These are phyloP conservation scores for Trichacis sp. DNA, from an alignment of 2,888 invertebrate genomes.

Conservation along the genomic window DNA sequence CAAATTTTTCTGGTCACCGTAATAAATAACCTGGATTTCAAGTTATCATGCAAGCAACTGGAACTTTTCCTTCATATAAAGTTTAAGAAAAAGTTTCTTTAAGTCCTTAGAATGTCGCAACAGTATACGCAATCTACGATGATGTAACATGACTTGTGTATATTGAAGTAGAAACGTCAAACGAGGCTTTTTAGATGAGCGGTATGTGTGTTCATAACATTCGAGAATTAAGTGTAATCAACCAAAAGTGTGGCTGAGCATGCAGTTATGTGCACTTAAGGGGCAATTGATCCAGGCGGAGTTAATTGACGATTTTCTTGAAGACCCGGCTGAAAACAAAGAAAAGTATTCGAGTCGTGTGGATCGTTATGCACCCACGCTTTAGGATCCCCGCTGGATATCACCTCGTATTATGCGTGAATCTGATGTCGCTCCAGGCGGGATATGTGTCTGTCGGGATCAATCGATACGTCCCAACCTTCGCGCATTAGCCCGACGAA, in stretches of 20 bases:
- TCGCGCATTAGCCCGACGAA: background rate
- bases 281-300: slow-evolving; percentile 47
- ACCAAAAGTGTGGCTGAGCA: slow-evolving; percentile 20
- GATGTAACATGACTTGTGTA: too few relatives aligned
- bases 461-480: slow-evolving; percentile 3
- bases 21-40: too few relatives aligned
- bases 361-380: slow-evolving; percentile 6
- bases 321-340: slow-evolving; percentile 15
- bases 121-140: too few relatives aligned
- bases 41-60: too few relatives aligned
- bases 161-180: too few relatives aligned
- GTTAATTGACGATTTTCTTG: slow-evolving; percentile 50
- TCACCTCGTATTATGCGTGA: background rate
- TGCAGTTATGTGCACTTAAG: slow-evolving; percentile 22
- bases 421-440: background rate
- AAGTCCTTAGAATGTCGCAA: too few relatives aligned
- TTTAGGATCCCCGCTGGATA: background rate
- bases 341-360: background rate
- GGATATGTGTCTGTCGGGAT: background rate
- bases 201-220: background rate
- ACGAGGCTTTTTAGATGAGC: background rate
- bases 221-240: slow-evolving; percentile 6
- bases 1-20: too few relatives aligned
- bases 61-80: too few relatives aligned
- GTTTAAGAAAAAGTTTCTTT: too few relatives aligned